Evolutionary conservation across 2,888 invertebrate species (phyloP).

Genomic region (Rhingia rostrata): DNA sequence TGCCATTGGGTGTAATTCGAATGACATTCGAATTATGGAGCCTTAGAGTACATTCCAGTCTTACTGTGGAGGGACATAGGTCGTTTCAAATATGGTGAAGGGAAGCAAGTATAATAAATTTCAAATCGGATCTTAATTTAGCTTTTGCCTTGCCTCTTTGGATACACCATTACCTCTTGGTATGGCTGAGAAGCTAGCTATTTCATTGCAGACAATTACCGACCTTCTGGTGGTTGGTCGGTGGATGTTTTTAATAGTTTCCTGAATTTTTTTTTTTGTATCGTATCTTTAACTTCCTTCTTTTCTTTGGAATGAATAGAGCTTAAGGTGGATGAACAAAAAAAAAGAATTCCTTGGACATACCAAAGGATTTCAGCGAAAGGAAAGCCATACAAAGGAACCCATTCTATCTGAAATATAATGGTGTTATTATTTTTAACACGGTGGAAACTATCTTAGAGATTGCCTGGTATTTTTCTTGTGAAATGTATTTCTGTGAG

Average conservation of each 20-base stretch:
- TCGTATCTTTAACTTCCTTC: neutral
- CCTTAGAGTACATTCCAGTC: neutral
- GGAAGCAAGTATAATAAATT: conserved; percentile 53
- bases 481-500: conserved; percentile 14
- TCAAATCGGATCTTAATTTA: conserved; percentile 45
- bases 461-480: conserved; percentile 22
- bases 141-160: conserved; percentile 50
- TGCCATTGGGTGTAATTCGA: conserved; percentile 25
- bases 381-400: conserved; percentile 25
- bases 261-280: neutral
- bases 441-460: conserved; percentile 32
- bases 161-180: conserved; percentile 29
- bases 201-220: conserved; percentile 58
- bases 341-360: neutral
- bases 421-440: conserved; percentile 48
- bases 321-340: too few species aligned
- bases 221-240: conserved; percentile 19
- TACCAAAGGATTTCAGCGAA: neutral
- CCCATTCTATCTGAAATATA: conserved; percentile 46
- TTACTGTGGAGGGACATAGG: conserved; percentile 4
- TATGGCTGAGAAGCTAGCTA: conserved; percentile 60
- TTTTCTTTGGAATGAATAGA: neutral
- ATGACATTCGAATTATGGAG: conserved; percentile 21
- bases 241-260: conserved; percentile 60
- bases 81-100: neutral